These are phyloP conservation scores for Acanthis flammea DNA, from an alignment of 2,797 vertebrate species.

Conservation along the genomic window DNA sequence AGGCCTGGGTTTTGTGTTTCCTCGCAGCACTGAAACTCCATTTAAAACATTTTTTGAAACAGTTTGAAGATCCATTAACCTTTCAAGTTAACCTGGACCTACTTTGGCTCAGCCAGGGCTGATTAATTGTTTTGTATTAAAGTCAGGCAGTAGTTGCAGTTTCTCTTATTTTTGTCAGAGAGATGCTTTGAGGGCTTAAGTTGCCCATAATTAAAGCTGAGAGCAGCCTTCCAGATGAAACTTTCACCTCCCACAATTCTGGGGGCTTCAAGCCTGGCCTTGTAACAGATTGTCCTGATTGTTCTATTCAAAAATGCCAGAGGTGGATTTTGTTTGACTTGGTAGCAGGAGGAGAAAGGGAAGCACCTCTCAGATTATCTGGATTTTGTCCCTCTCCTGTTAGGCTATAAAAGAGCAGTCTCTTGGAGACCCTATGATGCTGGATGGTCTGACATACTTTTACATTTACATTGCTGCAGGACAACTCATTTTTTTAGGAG, in stretches of 20 bases:
- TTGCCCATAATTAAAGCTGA: neutral
- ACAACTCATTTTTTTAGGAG: neutral
- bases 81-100: conserved; percentile 42
- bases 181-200: neutral
- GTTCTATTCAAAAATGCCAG: neutral
- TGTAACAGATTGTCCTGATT: neutral
- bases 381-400: neutral
- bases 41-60: neutral
- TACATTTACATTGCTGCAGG: neutral
- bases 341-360: neutral
- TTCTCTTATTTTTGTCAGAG: neutral
- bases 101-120: neutral
- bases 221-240: neutral
- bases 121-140: conserved; percentile 5
- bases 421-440: neutral
- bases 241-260: neutral
- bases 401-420: neutral
- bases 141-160: neutral
- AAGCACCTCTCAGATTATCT: neutral
- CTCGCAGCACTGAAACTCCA: neutral
- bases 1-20: conserved; percentile 32
- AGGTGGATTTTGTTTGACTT: neutral
- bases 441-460: neutral
- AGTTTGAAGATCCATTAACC: conserved; percentile 28
- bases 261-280: neutral